These are phyloP conservation scores for Sebastes oblongus DNA, from an alignment of 2,797 vertebrate species.

Conservation along the genomic window DNA sequence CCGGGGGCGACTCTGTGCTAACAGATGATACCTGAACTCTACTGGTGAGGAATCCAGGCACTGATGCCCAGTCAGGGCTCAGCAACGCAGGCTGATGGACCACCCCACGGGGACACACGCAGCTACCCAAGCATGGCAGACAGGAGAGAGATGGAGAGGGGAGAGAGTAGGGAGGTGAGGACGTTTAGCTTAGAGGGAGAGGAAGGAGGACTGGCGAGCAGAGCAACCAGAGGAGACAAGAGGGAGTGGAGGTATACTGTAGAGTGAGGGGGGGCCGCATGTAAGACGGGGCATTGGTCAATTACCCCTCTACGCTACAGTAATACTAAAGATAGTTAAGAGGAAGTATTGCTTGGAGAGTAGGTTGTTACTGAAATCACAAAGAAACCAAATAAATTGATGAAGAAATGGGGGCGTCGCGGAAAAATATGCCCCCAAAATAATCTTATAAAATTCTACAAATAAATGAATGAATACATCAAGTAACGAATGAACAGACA, in stretches of 20 bases:
- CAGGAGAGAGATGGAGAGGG: not conserved
- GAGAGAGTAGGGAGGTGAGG: not conserved
- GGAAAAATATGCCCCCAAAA: not conserved
- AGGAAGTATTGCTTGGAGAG: not conserved
- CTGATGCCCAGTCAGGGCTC: slow-evolving; percentile 63
- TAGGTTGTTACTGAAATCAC: not conserved
- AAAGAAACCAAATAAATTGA: not conserved
- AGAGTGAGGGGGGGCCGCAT: slow-evolving; percentile 28
- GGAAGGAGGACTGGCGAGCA: slow-evolving; percentile 11
- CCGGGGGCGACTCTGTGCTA: slow-evolving; percentile 39
- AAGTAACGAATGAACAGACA: no score
- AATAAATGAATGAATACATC: not conserved
- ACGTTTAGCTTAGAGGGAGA: slow-evolving; percentile 17
- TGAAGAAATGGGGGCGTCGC: not conserved
- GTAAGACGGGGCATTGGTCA: slow-evolving; percentile 69
- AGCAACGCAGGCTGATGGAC: slow-evolving; percentile 60
- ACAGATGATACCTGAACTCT: slow-evolving; percentile 70
- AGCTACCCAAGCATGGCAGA: slow-evolving; percentile 62
- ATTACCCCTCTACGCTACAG: slow-evolving; percentile 59
- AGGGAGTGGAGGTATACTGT: slow-evolving; percentile 26
- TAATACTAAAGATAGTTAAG: slow-evolving; percentile 25
- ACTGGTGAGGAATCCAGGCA: slow-evolving; percentile 43
- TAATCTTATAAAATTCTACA: no score
- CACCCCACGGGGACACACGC: slow-evolving; percentile 49
- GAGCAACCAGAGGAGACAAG: slow-evolving; percentile 29